Conservation (phyloP, 1,140 invertebrate genomes). For the Pogonomyrmex californicus region DNA sequence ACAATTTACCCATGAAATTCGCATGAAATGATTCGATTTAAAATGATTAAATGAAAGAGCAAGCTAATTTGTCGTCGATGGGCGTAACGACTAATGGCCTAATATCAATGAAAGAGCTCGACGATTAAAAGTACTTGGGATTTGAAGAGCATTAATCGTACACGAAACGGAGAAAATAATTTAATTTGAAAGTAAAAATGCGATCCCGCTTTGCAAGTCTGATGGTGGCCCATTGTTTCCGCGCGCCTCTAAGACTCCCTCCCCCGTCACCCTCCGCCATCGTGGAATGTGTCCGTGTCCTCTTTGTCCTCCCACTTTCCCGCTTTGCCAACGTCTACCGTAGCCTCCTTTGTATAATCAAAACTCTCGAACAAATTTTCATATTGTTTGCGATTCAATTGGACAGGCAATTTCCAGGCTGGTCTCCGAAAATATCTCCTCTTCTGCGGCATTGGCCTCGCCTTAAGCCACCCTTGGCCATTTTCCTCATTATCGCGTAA, state of each 20-base stretch:
- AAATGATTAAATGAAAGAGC: conserved; percentile 24
- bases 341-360: conserved; percentile 85
- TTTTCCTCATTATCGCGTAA: conserved; percentile 67
- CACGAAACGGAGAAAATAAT: conserved; percentile 84
- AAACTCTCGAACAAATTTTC: conserved; percentile 87
- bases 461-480: conserved; percentile 54
- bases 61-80: conserved; percentile 47
- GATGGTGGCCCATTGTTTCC: conserved; percentile 84
- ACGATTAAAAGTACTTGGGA: conserved; percentile 78
- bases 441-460: conserved; percentile 57
- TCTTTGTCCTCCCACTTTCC: conserved; percentile 52
- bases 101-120: conserved; percentile 71
- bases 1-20: not conserved
- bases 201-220: conserved; percentile 84
- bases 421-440: conserved; percentile 83
- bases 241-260: conserved; percentile 83
- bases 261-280: conserved; percentile 78
- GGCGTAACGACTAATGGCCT: conserved; percentile 39
- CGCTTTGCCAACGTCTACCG: conserved; percentile 63
- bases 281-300: conserved; percentile 73
- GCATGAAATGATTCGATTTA: not conserved
- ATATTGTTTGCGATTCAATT: conserved; percentile 87
- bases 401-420: conserved; percentile 85
- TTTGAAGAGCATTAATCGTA: conserved; percentile 83
- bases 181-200: conserved; percentile 86